Percentiles rank a stretch among this genome's conserved stretches.
Evolutionary conservation across 53 echinoderm and acorn worm species (phyloP).

Genomic region (Apostichopus leukothele): DNA sequence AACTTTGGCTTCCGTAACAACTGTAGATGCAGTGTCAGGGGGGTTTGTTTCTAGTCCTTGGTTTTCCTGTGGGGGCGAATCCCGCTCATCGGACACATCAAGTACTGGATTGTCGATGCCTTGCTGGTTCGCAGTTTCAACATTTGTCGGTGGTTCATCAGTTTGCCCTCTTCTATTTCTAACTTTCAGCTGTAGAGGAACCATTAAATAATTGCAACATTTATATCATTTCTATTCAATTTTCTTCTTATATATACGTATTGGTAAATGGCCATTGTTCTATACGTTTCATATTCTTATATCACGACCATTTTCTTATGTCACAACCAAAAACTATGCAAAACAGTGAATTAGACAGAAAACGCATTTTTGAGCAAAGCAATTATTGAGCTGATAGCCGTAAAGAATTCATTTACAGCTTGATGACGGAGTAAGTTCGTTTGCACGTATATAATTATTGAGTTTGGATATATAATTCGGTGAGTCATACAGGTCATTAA

Average conservation of each 20-base stretch:
- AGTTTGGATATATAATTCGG: too few relatives aligned
- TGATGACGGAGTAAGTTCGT: too few relatives aligned
- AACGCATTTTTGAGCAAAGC: too few relatives aligned
- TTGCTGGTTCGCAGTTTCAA: background rate
- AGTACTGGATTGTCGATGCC: slow-evolving; percentile 15
- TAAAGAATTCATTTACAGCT: too few relatives aligned
- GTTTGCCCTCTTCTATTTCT: slow-evolving; percentile 1
- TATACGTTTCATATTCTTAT: too few relatives aligned
- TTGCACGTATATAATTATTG: too few relatives aligned
- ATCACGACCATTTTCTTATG: too few relatives aligned
- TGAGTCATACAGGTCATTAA: too few relatives aligned
- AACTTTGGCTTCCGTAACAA: background rate
- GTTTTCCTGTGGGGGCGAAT: background rate
- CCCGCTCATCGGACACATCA: slow-evolving; percentile 16
- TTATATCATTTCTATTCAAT: background rate
- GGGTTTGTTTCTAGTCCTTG: background rate
- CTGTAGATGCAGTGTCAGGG: background rate
- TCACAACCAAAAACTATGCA: too few relatives aligned
- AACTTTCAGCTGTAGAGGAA: background rate
- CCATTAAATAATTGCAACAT: too few relatives aligned
- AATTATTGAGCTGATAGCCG: too few relatives aligned
- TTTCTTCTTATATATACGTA: slow-evolving; percentile 13
- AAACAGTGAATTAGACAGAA: too few relatives aligned
- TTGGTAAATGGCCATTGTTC: background rate
- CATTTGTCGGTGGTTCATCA: background rate